phyloP scores from a whole-genome alignment of 2,797 vertebrate species.

The Tiaroga cobitis region DNA sequence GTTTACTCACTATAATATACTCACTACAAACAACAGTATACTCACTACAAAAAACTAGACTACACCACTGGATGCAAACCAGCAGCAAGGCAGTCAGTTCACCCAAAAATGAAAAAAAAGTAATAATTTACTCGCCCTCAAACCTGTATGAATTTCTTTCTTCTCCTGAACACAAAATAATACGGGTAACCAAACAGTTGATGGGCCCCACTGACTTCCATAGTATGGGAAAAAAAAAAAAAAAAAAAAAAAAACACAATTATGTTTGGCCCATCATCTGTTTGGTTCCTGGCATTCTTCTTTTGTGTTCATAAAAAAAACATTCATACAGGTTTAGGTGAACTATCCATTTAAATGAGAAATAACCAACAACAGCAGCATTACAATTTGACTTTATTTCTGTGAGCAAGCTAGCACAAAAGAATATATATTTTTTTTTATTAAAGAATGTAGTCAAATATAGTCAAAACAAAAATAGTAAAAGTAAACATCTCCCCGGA shows the following conservation, averaged over 20 bases:
- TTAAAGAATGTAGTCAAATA: not conserved
- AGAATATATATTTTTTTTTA: not conserved
- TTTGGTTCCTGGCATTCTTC: not conserved
- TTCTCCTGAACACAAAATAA: not conserved
- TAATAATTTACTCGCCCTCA: not conserved
- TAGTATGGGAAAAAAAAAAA: too few species aligned
- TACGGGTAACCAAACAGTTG: not conserved
- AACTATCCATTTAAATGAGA: not conserved
- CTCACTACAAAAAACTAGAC: too few species aligned
- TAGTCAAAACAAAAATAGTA: constrained; percentile 16
- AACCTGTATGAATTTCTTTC: not conserved
- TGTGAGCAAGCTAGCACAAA: not conserved
- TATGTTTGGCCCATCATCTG: not conserved
- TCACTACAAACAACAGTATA: too few species aligned
- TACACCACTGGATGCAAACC: too few species aligned
- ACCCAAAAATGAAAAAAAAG: not conserved
- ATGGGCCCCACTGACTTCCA: not conserved
- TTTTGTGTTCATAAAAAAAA: not conserved
- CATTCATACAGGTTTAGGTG: not conserved
- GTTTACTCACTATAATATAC: too few species aligned
- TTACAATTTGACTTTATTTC: not conserved
- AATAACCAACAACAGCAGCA: not conserved
- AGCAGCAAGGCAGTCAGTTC: not conserved
- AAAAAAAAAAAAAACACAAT: too few species aligned
- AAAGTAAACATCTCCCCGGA: constrained; percentile 32